Base-by-base conservation (phyloP, 2,888 invertebrate genomes). In the Tipula vernalis region DNA sequence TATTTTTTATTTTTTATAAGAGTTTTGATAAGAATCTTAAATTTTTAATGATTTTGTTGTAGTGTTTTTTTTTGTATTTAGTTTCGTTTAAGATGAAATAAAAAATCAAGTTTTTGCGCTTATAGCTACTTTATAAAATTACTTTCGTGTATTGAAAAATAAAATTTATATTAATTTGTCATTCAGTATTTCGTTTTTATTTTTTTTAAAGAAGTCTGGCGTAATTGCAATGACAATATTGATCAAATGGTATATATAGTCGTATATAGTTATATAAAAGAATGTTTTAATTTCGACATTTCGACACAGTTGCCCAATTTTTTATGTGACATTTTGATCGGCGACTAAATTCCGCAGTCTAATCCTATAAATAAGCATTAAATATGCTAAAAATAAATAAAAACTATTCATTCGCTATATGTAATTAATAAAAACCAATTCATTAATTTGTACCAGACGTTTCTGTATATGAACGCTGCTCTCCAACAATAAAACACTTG, bases 11-110 rank as follows among this genome's bases (percentile, higher is more conserved):
- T 84, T 84, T 84, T 84, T 84, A 39, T 84, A 41, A 39, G 15
- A 39, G n/a, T 84, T 41, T 84, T 84, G 84, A 84, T 84, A 84
- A 84, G 41, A 84, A 84, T 84, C 84, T 84, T 84, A 39, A 84
- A 84, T 39, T 84, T 84, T 84, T 39, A 39, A 41, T 39, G 39
- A 39, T 84, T 84, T 36, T 84, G 36, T 84, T 84, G 36, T 84
- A 84, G 36, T 36, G 36, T 36, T 83, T 39, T 28, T 28, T 28
- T 28, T 28, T 28, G 28, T 39, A 39, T 39, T 39, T 39, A 39
- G 36, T 83, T 83, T 83, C 83, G 83, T 39, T 71, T 12, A 71
- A 71, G 71, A 71, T 71, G 71, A 71, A 41, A 39, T 84, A 36
- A 39, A 47, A 84, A 84, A 39, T 84, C 84, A 13, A 84, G 84